Percentiles rank a stretch among this genome's conserved stretches.
Evolutionary conservation across 2,113 vertebrate genomes (phyloP).

Genomic region (Neopipo cinnamomea): DNA sequence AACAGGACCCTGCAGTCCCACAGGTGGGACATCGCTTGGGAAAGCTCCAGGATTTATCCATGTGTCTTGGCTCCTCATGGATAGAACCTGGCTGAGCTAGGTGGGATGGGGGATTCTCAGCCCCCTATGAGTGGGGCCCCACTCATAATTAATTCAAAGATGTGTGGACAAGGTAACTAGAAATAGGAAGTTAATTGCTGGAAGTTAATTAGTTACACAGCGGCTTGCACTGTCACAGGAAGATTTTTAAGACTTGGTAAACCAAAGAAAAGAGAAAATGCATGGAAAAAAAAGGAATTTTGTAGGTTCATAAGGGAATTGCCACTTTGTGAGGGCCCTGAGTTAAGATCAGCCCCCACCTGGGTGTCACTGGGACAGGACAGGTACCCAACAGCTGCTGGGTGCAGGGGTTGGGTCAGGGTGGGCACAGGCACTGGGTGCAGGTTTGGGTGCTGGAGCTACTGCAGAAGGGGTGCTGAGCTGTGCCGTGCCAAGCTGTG

Average conservation of each 20-base stretch:
- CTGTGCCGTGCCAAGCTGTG: background rate
- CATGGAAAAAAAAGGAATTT: no score
- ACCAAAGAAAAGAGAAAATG: background rate
- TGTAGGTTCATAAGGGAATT: background rate
- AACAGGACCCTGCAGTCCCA: background rate
- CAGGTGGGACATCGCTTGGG: rapidly evolving
- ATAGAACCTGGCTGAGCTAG: background rate
- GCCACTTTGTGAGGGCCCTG: background rate
- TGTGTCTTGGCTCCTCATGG: background rate
- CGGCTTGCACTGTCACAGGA: background rate
- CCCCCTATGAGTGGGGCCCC: background rate
- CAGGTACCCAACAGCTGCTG: background rate
- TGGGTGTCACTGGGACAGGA: rapidly evolving
- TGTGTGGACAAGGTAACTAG: conserved; percentile 4
- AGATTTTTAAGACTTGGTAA: background rate
- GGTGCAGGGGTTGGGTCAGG: background rate
- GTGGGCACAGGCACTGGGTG: rapidly evolving
- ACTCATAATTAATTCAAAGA: background rate
- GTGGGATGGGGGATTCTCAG: background rate
- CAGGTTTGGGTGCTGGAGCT: background rate
- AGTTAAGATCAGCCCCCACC: rapidly evolving
- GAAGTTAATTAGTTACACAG: background rate
- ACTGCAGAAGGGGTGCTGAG: background rate
- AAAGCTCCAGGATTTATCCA: background rate
- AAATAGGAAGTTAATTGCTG: conserved; percentile 18